Evolutionary conservation across 2,797 vertebrate genomes (phyloP).

Genomic region (Syngnathus rostellatus): DNA sequence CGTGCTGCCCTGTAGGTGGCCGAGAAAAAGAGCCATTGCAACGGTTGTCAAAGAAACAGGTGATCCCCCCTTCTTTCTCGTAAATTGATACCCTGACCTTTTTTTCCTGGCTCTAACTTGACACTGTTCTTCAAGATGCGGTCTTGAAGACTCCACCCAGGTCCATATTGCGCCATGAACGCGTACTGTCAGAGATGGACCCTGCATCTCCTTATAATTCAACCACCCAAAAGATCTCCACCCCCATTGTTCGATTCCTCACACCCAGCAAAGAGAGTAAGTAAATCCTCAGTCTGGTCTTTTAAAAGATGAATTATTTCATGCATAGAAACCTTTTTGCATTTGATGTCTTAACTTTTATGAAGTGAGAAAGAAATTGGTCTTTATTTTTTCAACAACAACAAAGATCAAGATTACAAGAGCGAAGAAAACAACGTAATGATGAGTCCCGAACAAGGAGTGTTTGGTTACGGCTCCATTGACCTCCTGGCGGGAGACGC

Average conservation of each 20-base stretch:
- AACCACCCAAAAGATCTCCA: slow-evolving; percentile 63
- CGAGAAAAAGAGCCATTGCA: slow-evolving; percentile 45
- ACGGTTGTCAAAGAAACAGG: slow-evolving; percentile 42
- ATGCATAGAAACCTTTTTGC: neutral
- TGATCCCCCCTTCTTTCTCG: neutral
- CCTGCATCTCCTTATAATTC: slow-evolving; percentile 40
- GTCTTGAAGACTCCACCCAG: slow-evolving; percentile 65
- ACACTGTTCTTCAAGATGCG: slow-evolving; percentile 36
- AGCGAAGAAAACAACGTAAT: slow-evolving; percentile 32
- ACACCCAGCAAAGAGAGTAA: slow-evolving; percentile 72
- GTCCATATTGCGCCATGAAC: slow-evolving; percentile 30
- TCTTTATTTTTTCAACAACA: slow-evolving; percentile 6
- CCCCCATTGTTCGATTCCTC: slow-evolving; percentile 68
- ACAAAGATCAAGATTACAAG: slow-evolving; percentile 47
- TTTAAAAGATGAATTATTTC: no score
- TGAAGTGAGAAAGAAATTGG: neutral
- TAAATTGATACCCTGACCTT: neutral
- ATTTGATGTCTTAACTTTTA: neutral
- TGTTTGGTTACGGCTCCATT: slow-evolving; percentile 64
- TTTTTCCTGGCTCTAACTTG: neutral
- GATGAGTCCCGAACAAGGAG: slow-evolving; percentile 67
- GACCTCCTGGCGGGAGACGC: slow-evolving; percentile 62
- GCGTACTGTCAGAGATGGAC: slow-evolving; percentile 45
- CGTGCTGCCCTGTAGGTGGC: slow-evolving; percentile 28
- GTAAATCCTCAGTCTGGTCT: slow-evolving; percentile 26